phyloP scores from a whole-genome alignment of 2,113 vertebrate genomes.

The Aegypius monachus region DNA sequence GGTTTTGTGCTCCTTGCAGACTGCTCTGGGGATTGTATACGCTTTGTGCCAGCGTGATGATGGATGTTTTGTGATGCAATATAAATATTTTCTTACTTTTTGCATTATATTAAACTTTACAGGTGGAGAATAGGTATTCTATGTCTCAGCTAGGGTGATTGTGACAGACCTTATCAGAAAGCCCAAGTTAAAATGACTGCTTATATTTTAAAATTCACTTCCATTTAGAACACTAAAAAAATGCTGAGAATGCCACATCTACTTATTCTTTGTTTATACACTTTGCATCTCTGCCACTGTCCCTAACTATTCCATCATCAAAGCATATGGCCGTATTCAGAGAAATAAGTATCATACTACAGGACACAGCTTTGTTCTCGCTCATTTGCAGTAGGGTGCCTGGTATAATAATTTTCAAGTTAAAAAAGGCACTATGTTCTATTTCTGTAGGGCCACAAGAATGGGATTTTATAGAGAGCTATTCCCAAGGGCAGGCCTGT shows the following conservation, averaged over 20 bases:
- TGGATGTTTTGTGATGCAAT: slow-evolving; percentile 26
- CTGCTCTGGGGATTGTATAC: slow-evolving; percentile 26
- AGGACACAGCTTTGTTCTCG: slow-evolving; percentile 22
- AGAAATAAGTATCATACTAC: background rate
- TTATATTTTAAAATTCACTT: background rate
- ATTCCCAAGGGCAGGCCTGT: slow-evolving; percentile 63
- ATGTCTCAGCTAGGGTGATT: background rate
- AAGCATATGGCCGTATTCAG: background rate
- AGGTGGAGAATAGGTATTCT: background rate
- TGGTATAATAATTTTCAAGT: slow-evolving; percentile 13
- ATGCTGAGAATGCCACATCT: background rate
- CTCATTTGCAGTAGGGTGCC: background rate
- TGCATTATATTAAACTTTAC: slow-evolving; percentile 7
- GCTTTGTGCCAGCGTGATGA: background rate
- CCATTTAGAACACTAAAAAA: background rate
- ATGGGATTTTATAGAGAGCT: slow-evolving; percentile 26
- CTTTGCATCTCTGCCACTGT: background rate
- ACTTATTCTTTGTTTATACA: background rate
- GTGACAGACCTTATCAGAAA: background rate
- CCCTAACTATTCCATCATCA: background rate
- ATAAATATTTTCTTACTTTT: slow-evolving; percentile 43
- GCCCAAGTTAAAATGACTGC: background rate
- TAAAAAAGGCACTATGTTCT: slow-evolving; percentile 51
- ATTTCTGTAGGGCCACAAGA: slow-evolving; percentile 47
- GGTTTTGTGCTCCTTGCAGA: slow-evolving; percentile 5